These are phyloP conservation scores for Xiphydria camelus DNA, from an alignment of 2,888 invertebrate genomes.

Conservation along the genomic window DNA sequence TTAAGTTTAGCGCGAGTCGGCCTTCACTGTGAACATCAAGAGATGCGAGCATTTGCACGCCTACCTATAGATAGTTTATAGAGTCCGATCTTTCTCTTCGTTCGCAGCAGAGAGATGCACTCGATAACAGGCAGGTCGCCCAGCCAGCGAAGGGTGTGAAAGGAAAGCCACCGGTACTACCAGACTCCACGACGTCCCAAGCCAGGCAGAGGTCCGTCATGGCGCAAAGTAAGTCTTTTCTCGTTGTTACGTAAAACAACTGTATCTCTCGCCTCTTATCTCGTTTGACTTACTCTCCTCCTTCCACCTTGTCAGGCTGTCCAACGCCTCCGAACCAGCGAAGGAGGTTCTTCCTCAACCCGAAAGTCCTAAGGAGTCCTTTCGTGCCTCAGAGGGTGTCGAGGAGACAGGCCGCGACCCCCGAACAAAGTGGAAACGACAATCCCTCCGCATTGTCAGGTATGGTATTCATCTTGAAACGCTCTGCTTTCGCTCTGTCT, in stretches of 20 bases:
- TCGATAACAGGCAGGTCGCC: too few species aligned
- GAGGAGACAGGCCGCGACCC: constrained; percentile 40
- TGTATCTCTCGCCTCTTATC: background rate
- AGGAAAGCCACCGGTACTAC: constrained; percentile 44
- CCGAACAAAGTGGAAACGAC: constrained; percentile 59
- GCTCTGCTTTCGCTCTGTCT: too few species aligned
- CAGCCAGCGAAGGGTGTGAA: constrained; percentile 42
- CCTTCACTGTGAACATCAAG: too few species aligned
- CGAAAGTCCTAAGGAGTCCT: constrained; percentile 79
- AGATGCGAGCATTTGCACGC: too few species aligned
- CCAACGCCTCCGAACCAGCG: constrained; percentile 80
- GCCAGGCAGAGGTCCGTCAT: constrained; percentile 59
- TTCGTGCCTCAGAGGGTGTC: constrained; percentile 61
- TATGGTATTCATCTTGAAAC: constrained; percentile 59
- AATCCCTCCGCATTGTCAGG: constrained; percentile 74
- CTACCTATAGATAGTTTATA: too few species aligned
- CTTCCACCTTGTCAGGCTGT: constrained; percentile 58
- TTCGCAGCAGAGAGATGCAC: too few species aligned
- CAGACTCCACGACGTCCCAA: constrained; percentile 39
- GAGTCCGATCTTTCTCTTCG: too few species aligned
- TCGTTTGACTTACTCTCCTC: constrained; percentile 1
- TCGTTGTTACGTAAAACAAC: background rate
- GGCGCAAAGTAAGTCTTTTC: constrained; percentile 64
- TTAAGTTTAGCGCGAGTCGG: too few species aligned
- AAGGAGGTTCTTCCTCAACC: constrained; percentile 80